Evolutionary conservation across 2,113 vertebrate genomes (phyloP), one percentile per base, ranked within the genome.

Genomic region (Triplophysa rosa): DNA sequence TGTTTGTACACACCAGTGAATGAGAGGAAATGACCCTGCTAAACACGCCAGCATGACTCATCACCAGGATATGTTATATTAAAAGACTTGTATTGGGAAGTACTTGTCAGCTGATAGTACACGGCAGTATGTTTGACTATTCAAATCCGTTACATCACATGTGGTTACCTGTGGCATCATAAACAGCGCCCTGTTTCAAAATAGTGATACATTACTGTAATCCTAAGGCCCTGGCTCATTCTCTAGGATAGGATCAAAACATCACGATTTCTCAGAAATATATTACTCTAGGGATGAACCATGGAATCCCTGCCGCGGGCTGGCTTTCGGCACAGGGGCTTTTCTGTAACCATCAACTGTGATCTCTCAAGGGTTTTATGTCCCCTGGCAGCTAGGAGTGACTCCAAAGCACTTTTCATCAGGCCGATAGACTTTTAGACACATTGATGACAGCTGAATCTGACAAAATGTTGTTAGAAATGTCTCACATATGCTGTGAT

Each of bases 161-260:
- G 19, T 45, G 63, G 65, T 79, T 63, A 40, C 61, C 63, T 66
- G 56, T 19, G 29, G 56, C 21, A 67, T 54, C 77, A 61, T 63
- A 59, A 68, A 62, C 56, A 68, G 81, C 54, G 72, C 56, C 77
- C 66, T 67, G 77, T 80, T 69, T 5, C 49, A 74, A 56, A 76
- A 65, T 21, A 14, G 24, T 65, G 61, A 16, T 33, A 8, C 33
- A n/a, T 65, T 62, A 47, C 16, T 37, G 23, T 64, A 54, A 54
- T 11, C 74, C 47, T 65, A 66, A 77, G 54, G 26, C 45, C 13
- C 3, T 65, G 58, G 13, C 8, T 24, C 45, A 33, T 54, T 23
- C 71, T 21, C 21, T 73, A 40, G 13, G 17, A 54, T 23, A 75
- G 56, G 12, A 12, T 45, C 16, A 54, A 23, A 56, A 61, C 14